A percentile compares a stretch with the other conserved stretches of the same genome.
Evolutionary conservation across 1,140 invertebrate species (phyloP).

Genomic region (Leptopilina clavipes): DNA sequence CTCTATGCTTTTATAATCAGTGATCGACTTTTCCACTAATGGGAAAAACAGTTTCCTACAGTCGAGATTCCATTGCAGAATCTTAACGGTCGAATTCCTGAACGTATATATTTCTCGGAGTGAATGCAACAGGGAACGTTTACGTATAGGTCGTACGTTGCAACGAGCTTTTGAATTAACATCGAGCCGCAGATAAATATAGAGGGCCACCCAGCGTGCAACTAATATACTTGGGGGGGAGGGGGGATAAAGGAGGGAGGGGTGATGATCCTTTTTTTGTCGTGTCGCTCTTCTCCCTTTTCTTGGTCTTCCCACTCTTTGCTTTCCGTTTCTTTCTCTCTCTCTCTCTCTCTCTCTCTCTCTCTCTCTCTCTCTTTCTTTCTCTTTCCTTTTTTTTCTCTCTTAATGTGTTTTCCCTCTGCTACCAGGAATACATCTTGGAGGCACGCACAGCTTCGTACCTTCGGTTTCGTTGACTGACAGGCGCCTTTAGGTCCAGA

Average conservation of each 20-base stretch:
- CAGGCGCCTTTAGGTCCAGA: slow-evolving; percentile 55
- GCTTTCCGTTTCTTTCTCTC: slow-evolving; percentile 34
- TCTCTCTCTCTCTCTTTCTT: too few relatives aligned
- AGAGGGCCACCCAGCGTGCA: slow-evolving; percentile 68
- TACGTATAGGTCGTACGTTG: slow-evolving; percentile 34
- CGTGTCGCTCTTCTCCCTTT: slow-evolving; percentile 40
- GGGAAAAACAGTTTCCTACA: slow-evolving; percentile 20
- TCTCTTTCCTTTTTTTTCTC: slow-evolving; percentile 43
- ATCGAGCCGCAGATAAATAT: slow-evolving; percentile 67
- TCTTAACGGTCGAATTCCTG: slow-evolving; percentile 28
- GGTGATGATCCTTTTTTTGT: slow-evolving; percentile 49
- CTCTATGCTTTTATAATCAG: too few relatives aligned
- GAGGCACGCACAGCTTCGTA: slow-evolving; percentile 39
- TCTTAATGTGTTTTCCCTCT: slow-evolving; percentile 31
- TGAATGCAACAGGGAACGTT: slow-evolving; percentile 8
- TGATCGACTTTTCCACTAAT: too few relatives aligned
- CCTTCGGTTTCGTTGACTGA: slow-evolving; percentile 52
- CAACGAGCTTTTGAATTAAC: slow-evolving; percentile 66
- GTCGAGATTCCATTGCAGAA: slow-evolving; percentile 12
- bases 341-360: too few relatives aligned
- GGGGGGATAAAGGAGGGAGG: slow-evolving; percentile 43
- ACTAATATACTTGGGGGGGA: slow-evolving; percentile 62
- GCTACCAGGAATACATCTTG: slow-evolving; percentile 45
- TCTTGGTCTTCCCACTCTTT: slow-evolving; percentile 23
- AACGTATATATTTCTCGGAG: background rate